Percentiles rank a stretch among this genome's conserved stretches.
These are phyloP conservation scores for Polyommatus icarus DNA, from an alignment of 2,888 invertebrate genomes.

Conservation along the genomic window DNA sequence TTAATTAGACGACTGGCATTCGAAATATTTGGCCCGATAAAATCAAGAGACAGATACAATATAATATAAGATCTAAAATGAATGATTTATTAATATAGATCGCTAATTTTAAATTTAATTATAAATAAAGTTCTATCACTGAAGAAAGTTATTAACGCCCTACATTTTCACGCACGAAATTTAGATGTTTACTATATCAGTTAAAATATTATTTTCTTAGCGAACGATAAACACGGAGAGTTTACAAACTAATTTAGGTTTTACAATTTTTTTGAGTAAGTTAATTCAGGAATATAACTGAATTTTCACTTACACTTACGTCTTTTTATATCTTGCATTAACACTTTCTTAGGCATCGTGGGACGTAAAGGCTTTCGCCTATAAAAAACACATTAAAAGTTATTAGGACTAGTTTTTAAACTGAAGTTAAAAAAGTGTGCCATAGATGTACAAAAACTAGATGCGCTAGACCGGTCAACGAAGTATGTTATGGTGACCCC, in stretches of 20 bases:
- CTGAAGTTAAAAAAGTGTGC: not conserved
- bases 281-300: too few relatives aligned
- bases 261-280: too few relatives aligned
- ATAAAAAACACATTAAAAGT: constrained; percentile 18
- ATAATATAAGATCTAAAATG: too few relatives aligned
- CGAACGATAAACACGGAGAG: too few relatives aligned
- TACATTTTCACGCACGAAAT: too few relatives aligned
- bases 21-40: not conserved
- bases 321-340: not conserved
- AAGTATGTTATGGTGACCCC: constrained; percentile 25
- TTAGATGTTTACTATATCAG: too few relatives aligned
- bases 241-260: too few relatives aligned
- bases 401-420: not conserved
- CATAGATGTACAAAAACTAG: constrained; percentile 25
- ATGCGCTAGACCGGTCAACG: not conserved
- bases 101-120: not conserved
- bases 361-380: not conserved
- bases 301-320: too few relatives aligned
- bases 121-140: too few relatives aligned
- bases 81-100: not conserved
- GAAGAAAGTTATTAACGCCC: too few relatives aligned
- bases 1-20: constrained; percentile 14
- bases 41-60: not conserved
- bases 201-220: too few relatives aligned
- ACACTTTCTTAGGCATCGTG: not conserved